Evolutionary conservation across 1,140 invertebrate genomes (phyloP), one percentile per base, ranked within the genome.

Genomic region (Aricia agestis): DNA sequence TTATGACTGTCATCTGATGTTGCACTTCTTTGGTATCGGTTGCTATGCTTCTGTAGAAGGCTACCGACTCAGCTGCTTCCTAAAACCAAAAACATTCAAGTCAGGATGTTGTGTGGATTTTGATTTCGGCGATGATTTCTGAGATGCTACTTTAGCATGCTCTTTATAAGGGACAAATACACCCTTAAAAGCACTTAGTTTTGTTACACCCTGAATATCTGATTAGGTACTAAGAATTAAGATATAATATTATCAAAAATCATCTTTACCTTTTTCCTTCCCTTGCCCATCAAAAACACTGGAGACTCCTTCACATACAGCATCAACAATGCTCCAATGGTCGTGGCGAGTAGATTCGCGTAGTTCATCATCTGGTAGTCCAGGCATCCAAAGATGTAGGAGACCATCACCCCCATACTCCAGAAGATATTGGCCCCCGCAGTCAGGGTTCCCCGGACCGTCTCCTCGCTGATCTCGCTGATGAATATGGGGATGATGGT

Each of bases 391-490:
- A 87, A 67, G 9, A 83, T n/a, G 36, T 82, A 84, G 0, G 83
- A 84, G 0, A 84, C 13, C 6, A 85, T 67, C 61, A 83, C 80
- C 0, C 84, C 84, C 1, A 81, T 31, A 0, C 76, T 76, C 45
- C 75, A 78, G 72, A 82, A 83, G 1, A 81, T 66, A 58, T 82
- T 78, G 1, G 78, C 32, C 0, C 76, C 69, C 6, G 82, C 70
- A 11, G 82, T 82, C 77, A 86, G 71, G 1, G 79, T 85, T 3
- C 86, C 86, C 25, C 86, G 73, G 17, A 88, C 82, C 5, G 80
- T 80, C 19, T 88, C 84, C 52, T 88, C 83, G 65, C 86, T 86
- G 18, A 86, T 84, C 41, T 88, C 86, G 59, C 86, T 89, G 72
- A 87, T 86, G 71, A 87, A 89, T 0, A 89, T 68, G 5, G 86